Evolutionary conservation across 2,113 vertebrate species (phyloP), one percentile per base, ranked within the genome.

Genomic region (pig (Sus scrofa)): DNA sequence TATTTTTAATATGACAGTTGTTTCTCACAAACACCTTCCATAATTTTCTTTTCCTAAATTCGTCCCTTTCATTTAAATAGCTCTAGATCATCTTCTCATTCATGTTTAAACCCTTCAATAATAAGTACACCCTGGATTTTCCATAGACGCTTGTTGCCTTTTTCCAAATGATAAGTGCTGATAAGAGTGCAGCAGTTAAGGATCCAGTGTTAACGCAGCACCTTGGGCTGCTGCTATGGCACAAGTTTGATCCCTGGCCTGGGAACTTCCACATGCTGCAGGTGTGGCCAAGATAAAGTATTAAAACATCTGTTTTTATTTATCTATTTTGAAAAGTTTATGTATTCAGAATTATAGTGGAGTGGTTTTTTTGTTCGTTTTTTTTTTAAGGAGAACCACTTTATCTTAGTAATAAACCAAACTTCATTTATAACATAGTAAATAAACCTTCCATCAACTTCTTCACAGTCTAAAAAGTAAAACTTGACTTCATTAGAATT

Each of bases 351-450:
- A 91, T 58, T 83, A 65, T 6, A 94, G 24, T 7, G 54, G 22
- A 75, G 27, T n/a, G n/a, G n/a, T 82, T 78, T 70, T 56, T 56
- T 56, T 44, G 54, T 18, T 56, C 8, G 22, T 19, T 54, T 63
- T 83, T 67, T 73, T 88, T 58, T 63, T 24, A 63, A 70, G 50
- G 16, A 84, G 22, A 73, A 79, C 58, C 18, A 63, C 24, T 96
- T 79, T 95, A 93, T 74, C 86, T 91, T 62, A 83, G 58, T 67
- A 77, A 0, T 73, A 70, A 79, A 39, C 8, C 60, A 63, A 96
- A 79, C 52, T 94, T 92, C 63, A 74, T 60, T 88, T 70, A 71
- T n/a, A 91, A 77, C 7, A 39, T 24, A 67, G 70, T 77, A 95
- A 92, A 85, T 13, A 91, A 74, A 85, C n/a, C 8, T 74, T 81